Evolutionary conservation across 2,113 vertebrate species (phyloP).

Genomic region (Macheiramphus alcinus): DNA sequence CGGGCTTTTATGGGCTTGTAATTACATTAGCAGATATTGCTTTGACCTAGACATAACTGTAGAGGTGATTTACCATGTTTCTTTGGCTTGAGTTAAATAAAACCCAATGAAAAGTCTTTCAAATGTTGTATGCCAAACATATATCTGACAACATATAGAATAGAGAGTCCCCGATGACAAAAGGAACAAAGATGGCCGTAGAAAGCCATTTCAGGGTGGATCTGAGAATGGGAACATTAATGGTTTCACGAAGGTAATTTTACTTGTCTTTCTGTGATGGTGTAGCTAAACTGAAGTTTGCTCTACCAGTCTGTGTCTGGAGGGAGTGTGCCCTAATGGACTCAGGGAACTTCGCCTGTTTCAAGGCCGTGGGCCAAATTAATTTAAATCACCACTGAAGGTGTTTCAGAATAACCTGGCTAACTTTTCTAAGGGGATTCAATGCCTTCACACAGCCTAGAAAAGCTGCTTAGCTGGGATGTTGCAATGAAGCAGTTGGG

Average conservation of each 20-base stretch:
- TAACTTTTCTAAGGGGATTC: background rate
- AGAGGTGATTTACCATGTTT: background rate
- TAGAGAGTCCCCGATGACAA: background rate
- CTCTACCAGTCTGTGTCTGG: background rate
- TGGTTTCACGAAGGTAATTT: background rate
- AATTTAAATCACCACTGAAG: background rate
- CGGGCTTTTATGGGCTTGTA: background rate
- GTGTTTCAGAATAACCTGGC: background rate
- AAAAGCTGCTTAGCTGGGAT: conserved; percentile 9
- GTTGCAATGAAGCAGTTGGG: background rate
- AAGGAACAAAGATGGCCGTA: background rate
- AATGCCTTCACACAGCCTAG: background rate
- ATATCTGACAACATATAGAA: background rate
- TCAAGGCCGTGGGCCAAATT: background rate
- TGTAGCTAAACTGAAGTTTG: background rate
- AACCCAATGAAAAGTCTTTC: background rate
- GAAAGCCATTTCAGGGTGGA: background rate
- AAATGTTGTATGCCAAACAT: background rate
- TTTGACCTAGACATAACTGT: background rate
- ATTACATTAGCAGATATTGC: background rate
- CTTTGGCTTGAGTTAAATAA: background rate
- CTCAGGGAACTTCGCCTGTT: background rate
- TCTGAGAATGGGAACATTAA: background rate
- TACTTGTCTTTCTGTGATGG: background rate
- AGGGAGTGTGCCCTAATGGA: background rate